Base-by-base conservation (phyloP, 2,797 vertebrate species). In the Protosalanx chinensis region DNA sequence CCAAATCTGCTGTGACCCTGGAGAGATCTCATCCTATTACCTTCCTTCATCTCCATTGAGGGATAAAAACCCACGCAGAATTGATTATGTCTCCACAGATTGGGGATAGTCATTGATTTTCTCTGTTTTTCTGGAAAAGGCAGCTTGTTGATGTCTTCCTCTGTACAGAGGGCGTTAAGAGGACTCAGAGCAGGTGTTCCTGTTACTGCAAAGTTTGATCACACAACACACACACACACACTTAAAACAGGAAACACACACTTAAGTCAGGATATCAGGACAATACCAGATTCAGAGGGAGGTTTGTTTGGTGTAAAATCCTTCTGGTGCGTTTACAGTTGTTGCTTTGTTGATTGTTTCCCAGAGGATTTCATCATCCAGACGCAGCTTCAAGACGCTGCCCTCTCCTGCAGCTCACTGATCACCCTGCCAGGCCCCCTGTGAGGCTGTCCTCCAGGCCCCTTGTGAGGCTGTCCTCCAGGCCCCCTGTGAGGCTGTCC, bases 21-120 rank as follows among this genome's bases (percentile, higher is more conserved):
- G 80, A 85, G 82, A 82, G 81, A 83, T 81, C 82, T 84, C 78
- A 85, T 85, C 83, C 78, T 72, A 73, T 78, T 83, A 85, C 86
- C 87, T 86, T 76, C 72, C 72, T 84, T 87, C 82, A 81, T 88
- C 82, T 86, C 79, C 79, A 80, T 70, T 76, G 79, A 85, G 72
- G 82, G 79, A 81, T 76, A 75, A 78, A 78, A 74, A 78, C 73
- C 72, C 74, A 79, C 61, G 70, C 35, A 33, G 23, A 79, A 85
- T 86, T 80, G 84, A 88, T 82, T 85, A 72, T 78, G 81, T 72
- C 74, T 81, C 63, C 70, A 79, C 77, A 67, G 82, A 83, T 79
- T 79, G 63, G 62, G 81, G 76, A 83, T 81, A 73, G 63, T 6
- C 83, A 91, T 88, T 88, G 88, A 89, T 88, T 86, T 85, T 73